Conservation (phyloP, 2,113 vertebrate genomes). For the zebrafish (Danio rerio) region GRCz12tu NC_133200.1:18300001-18300500, state of each 20-base stretch:
- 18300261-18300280: conserved; percentile 89
- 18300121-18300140: conserved; percentile 93
- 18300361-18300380: too few relatives aligned
- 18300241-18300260: conserved; percentile 92
- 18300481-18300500: too few relatives aligned
- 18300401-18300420: too few relatives aligned
- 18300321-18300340: too few relatives aligned
- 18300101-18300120: conserved; percentile 80
- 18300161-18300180: conserved; percentile 97
- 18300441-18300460: too few relatives aligned
- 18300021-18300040: conserved; percentile 81
- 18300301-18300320: background rate
- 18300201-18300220: conserved; percentile 94
- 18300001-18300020: conserved; percentile 63
- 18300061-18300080: conserved; percentile 74
- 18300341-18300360: too few relatives aligned
- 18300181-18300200: conserved; percentile 96
- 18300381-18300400: too few relatives aligned
- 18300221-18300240: conserved; percentile 91
- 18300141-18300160: conserved; percentile 98
- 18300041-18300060: conserved; percentile 84
- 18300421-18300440: too few relatives aligned
- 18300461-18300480: too few relatives aligned
- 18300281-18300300: conserved; percentile 11
- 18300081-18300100: conserved; percentile 86